Percentiles rank a stretch among this genome's conserved stretches.
Conservation (phyloP, 2,113 vertebrate species). For the Phyllopteryx taeniolatus region DNA sequence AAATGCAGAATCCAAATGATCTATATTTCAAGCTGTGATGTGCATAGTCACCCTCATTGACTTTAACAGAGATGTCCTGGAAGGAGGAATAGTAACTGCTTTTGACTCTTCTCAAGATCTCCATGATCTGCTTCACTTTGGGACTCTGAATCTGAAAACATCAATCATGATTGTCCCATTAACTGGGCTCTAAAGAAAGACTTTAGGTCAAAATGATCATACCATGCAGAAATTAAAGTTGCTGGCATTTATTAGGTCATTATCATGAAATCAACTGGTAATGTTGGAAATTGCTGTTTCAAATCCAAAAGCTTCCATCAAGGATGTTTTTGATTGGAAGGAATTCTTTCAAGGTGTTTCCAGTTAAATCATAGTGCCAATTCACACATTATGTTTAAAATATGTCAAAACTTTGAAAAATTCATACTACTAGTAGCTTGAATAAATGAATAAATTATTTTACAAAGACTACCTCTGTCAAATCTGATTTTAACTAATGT, state of each 20-base stretch:
- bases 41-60: conserved; percentile 59
- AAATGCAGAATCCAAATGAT: neutral
- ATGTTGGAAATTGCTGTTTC: neutral
- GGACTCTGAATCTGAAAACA: conserved; percentile 63
- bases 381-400: too few relatives aligned
- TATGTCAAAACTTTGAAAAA: too few relatives aligned
- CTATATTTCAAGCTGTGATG: neutral
- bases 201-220: neutral
- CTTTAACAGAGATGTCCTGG: conserved; percentile 60
- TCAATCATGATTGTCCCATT: neutral
- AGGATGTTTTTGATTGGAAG: too few relatives aligned
- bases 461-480: too few relatives aligned
- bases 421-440: too few relatives aligned
- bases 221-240: neutral
- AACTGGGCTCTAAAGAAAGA: neutral
- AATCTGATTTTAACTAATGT: too few relatives aligned
- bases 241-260: neutral
- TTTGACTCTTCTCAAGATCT: conserved; percentile 66
- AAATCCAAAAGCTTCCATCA: too few relatives aligned
- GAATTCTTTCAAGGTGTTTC: too few relatives aligned
- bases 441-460: too few relatives aligned
- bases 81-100: conserved; percentile 71
- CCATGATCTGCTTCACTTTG: conserved; percentile 60
- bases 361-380: too few relatives aligned
- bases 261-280: too few relatives aligned